Evolutionary conservation across 2,113 vertebrate genomes (phyloP), one percentile per base, ranked within the genome.

Genomic region (Dicentrarchus labrax): DNA sequence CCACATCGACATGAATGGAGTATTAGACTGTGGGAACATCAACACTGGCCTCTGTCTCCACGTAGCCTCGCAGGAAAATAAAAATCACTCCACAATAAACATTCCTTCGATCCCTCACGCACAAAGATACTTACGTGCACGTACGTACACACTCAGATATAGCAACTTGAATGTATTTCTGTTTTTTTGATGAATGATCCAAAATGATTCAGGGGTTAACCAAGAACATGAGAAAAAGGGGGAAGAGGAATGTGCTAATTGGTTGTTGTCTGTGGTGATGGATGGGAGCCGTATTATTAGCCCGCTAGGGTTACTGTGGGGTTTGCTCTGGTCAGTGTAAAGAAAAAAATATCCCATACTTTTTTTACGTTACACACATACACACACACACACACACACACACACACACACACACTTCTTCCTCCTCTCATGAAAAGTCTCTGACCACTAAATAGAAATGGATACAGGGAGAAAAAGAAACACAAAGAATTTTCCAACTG

Each of bases 201-300:
- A 85, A 83, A 90, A 87, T 92, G 48, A 81, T 80, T 82, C 38
- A 72, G 86, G 66, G 88, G 81, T 88, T 93, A 85, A 82, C 84
- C 91, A 86, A 86, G 86, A 90, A 89, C 91, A 94, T 85, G 89
- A 86, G 72, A 91, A 90, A 75, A 75, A 43, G 72, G 76, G 70
- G 83, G 69, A 72, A 78, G 56, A 91, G 91, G 92, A 94, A 95
- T 93, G 88, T 70, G 77, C 87, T 94, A 94, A 94, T 95, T 95
- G 91, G 91, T 90, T 85, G 91, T 94, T 94, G 93, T 94, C 93
- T 88, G 8, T 79, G 65, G 79, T 95, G 92, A 95, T 94, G 90
- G 93, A 95, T 94, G 89, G 78, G 82, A 88, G 77, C 75, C 74
- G 80, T 91, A 92, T 95, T 94, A 92, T 94, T 91, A 93, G 91